Evolutionary conservation across 1,140 invertebrate species (phyloP), one percentile per base, ranked within the genome.

Genomic region (Drosophila parvula): DNA sequence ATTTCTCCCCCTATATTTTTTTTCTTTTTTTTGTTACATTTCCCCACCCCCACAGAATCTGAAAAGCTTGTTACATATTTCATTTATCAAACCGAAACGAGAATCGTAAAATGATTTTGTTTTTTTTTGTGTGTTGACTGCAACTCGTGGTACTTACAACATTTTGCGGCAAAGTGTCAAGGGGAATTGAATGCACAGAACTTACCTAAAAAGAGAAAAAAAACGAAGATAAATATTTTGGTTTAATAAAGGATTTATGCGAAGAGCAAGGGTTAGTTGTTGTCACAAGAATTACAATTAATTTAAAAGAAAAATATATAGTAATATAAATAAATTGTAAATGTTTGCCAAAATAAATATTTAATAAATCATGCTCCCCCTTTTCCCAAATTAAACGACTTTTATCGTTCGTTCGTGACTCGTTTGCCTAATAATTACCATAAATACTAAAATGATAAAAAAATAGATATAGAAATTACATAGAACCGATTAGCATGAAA

Each of bases 131-230:
- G 48, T 51, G 38, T 45, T 28, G 40, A 58, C 27, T 43, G 53
- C 56, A 55, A 64, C 75, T 68, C 48, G 32, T 32, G 67, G 75
- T 88, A 88, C 83, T 88, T 83, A 86, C 83, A 77, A 53, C 61
- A 69, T 63, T 77, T 63, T 58, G 44, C 34, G 22, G 36, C 14
- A 62, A 40, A 67, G 22, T 59, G 62, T 77, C 41, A 59, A 16
- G 41, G 65, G 53, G 5, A 11, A 41, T 41, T 12, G 30, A n/a
- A 28, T 63, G 10, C 14, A n/a, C 5, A 16, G 10, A 43, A 88
- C 83, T 86, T 88, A 86, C 83, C 83, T 86, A 67, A 14, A 88
- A 86, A 59, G 57, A 86, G 59, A 79, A 9, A 55, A 16, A n/a
- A 48, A 16, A 22, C 22, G 3, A 22, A 28, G 9, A 47, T 0